phyloP scores from a whole-genome alignment of 2,113 vertebrate species.

The Tragelaphus buxtoni region DNA sequence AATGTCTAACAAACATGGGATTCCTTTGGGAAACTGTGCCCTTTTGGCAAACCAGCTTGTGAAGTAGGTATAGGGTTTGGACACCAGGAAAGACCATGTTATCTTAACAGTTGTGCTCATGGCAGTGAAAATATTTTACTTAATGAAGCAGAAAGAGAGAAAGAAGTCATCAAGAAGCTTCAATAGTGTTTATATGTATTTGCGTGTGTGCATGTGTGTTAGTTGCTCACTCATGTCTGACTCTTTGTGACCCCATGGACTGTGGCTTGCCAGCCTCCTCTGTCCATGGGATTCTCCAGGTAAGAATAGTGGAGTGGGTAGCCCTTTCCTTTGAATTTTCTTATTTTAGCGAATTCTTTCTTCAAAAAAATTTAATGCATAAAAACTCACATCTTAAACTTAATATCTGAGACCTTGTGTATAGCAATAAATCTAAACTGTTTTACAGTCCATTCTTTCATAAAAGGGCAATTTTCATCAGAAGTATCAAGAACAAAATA shows the following conservation, averaged over 20 bases:
- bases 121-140: background rate
- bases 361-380: background rate
- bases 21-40: background rate
- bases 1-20: background rate
- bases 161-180: background rate
- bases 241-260: background rate
- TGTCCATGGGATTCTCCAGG: background rate
- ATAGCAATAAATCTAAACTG: background rate
- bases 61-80: background rate
- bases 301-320: background rate
- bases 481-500: constrained; percentile 32
- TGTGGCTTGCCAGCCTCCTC: background rate
- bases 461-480: constrained; percentile 57
- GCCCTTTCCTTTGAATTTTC: background rate
- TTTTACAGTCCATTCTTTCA: background rate
- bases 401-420: background rate
- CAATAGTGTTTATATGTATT: background rate
- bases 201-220: background rate
- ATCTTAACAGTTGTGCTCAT: background rate
- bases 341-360: background rate
- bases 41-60: background rate
- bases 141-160: background rate
- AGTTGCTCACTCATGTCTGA: background rate
- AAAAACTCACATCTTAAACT: background rate
- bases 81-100: background rate